phyloP scores from a whole-genome alignment of 2,888 invertebrate genomes.

The Lampropteryx suffumata region DNA sequence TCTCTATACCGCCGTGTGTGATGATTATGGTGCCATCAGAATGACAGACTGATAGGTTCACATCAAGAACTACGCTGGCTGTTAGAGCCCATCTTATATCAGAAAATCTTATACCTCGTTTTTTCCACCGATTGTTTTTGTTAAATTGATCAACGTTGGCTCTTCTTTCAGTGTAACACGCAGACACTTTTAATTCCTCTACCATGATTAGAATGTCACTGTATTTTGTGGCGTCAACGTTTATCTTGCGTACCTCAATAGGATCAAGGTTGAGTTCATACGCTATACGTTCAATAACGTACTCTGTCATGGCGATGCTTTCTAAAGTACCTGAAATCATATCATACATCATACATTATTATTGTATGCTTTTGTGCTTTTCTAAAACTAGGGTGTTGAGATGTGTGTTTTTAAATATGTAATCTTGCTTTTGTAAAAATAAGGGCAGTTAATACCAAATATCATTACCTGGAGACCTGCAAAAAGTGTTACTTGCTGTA shows the following conservation, averaged over 20 bases:
- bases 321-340: constrained; percentile 70
- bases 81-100: constrained; percentile 83
- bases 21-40: constrained; percentile 84
- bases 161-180: constrained; percentile 77
- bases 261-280: constrained; percentile 78
- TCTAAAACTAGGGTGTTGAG: no score
- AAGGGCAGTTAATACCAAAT: not conserved
- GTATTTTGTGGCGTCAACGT: constrained; percentile 55
- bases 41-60: constrained; percentile 84
- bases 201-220: constrained; percentile 67
- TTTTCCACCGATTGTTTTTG: constrained; percentile 86
- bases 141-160: constrained; percentile 79
- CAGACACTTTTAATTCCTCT: constrained; percentile 74
- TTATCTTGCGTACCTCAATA: constrained; percentile 75
- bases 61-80: constrained; percentile 57
- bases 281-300: constrained; percentile 85
- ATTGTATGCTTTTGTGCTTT: no score
- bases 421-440: no score
- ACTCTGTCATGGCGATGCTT: constrained; percentile 78
- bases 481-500: constrained; percentile 50
- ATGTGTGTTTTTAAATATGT: no score
- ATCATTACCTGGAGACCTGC: constrained; percentile 47
- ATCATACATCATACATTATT: no score
- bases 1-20: constrained; percentile 85
- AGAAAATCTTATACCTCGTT: constrained; percentile 83